Evolutionary conservation across 2,113 vertebrate genomes (phyloP).

Genomic region (Vulpes ferrilata): DNA sequence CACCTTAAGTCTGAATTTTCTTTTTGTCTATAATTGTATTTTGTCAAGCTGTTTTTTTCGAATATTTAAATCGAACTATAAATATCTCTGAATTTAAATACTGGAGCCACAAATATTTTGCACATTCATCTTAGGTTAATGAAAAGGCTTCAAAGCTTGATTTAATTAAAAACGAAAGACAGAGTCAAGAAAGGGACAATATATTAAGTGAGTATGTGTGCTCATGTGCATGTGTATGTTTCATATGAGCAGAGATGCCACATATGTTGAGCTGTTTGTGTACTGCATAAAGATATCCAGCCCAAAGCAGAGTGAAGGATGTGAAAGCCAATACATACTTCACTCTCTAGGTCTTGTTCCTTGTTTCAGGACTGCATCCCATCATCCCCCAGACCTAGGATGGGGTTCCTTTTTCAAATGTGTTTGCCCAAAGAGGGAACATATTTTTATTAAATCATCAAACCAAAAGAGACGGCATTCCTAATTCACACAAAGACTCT

Average conservation of each 20-base stretch:
- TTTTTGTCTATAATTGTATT: not conserved
- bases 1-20: not conserved
- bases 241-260: not conserved
- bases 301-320: not conserved
- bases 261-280: not conserved
- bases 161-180: conserved; percentile 21
- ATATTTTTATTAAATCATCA: not conserved
- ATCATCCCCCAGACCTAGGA: not conserved
- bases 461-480: not conserved
- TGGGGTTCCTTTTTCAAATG: not conserved
- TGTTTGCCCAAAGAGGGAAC: not conserved
- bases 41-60: not conserved
- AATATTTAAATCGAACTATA: not conserved
- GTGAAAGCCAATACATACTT: not conserved
- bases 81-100: not conserved
- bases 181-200: not conserved
- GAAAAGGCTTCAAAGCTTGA: not conserved
- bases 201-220: not conserved
- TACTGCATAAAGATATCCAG: not conserved
- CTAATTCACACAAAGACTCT: not conserved
- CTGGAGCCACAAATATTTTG: not conserved
- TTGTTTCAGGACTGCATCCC: not conserved
- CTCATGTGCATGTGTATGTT: not conserved
- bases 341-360: not conserved
- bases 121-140: not conserved